Base-by-base conservation (phyloP, 2,113 vertebrate genomes). In the Grammomys dolichurus region DNA sequence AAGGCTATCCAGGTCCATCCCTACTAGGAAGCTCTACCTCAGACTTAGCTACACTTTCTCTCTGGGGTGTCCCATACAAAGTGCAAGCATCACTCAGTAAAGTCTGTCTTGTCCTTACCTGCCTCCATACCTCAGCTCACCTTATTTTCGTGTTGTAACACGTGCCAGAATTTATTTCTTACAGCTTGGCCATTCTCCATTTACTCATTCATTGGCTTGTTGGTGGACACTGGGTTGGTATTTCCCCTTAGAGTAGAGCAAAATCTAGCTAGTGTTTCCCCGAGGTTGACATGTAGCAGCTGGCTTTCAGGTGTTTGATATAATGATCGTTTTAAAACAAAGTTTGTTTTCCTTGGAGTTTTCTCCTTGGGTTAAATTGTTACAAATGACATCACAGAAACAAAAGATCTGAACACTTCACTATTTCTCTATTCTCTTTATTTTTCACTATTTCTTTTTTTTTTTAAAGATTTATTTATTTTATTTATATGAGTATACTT, bases 231-330 rank as follows among this genome's bases (percentile, higher is more conserved):
- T 65, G 20, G 20, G n/a, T 58, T 91, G 84, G 46, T 48, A 89
- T 70, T 94, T 85, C 43, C 80, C 26, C 60, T 78, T 67, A 88
- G 82, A 65, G 84, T 1, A 93, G 6, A 94, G 33, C 9, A 60
- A 24, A 81, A 87, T 77, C 90, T 89, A 80, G 46, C 72, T 90
- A 87, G 91, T 26, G 56, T 73, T 67, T 93, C 46, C 69, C 54
- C 72, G 54, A 48, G 89, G 69, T 63, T 43, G 75, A 93, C 33
- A 86, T 36, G 51, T 81, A 51, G 16, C 40, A 51, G 16, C 40
- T 31, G 63, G 26, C n/a, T 87, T 87, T 70, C 7, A 40, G 36
- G 70, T 67, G 76, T 63, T 89, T 94, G 5, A 20, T 67, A 63
- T 51, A 70, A 90, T 90, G 24, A 87, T 33, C 3, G 2, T 26